Evolutionary conservation across 2,113 vertebrate genomes (phyloP).

Genomic region (Antennarius striatus): DNA sequence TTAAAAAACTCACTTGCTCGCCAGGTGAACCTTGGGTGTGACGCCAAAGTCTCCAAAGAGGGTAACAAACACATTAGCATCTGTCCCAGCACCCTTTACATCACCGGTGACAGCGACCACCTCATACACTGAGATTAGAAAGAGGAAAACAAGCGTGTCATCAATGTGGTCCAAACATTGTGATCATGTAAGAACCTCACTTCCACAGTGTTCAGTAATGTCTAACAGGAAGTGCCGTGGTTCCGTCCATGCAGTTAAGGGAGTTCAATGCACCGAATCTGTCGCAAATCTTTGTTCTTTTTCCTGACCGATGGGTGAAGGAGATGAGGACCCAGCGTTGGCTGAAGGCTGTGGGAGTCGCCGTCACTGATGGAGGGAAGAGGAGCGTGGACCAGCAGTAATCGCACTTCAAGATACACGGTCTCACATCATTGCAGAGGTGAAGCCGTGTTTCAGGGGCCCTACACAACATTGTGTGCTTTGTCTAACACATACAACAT

Average conservation of each 20-base stretch:
- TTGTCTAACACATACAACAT: no score
- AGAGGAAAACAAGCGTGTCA: not conserved
- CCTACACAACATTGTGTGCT: no score
- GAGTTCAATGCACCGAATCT: conserved; percentile 69
- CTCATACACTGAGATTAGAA: conserved; percentile 86
- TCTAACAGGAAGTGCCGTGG: conserved; percentile 14
- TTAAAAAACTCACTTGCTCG: conserved; percentile 91
- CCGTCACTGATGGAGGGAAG: no score
- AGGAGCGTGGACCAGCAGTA: not conserved
- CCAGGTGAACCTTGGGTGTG: conserved; percentile 94
- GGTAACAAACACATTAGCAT: conserved; percentile 95
- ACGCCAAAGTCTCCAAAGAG: conserved; percentile 94
- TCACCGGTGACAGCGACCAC: conserved; percentile 93
- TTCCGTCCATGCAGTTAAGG: conserved; percentile 63
- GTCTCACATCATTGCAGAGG: not conserved
- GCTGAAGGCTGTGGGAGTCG: no score
- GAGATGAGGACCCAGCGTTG: no score
- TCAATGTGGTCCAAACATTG: no score
- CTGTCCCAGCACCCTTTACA: conserved; percentile 92
- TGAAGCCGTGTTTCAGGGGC: not conserved
- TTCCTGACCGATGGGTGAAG: no score
- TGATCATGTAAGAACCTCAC: no score
- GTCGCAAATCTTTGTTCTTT: conserved; percentile 50
- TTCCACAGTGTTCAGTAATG: no score
- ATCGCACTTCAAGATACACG: not conserved